Evolutionary conservation across 2,113 vertebrate genomes (phyloP), one percentile per base, ranked within the genome.

Genomic region (Megaceryle torquata): DNA sequence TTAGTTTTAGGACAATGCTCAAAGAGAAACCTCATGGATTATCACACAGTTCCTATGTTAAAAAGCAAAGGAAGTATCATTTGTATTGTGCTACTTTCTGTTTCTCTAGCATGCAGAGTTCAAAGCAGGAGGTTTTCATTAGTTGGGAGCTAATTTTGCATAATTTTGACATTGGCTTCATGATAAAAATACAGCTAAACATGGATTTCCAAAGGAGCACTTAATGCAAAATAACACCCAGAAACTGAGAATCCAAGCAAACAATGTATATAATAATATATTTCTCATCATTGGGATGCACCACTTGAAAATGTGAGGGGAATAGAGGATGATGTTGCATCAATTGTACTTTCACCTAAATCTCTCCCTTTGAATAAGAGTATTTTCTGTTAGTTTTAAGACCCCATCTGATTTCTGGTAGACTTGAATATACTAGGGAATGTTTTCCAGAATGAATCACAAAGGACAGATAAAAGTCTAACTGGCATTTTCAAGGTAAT

Each of bases 241-340:
- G 31, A 93, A 82, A 39, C 10, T 28, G 54, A 69, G 50, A 93
- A 50, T 61, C 15, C 8, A 51, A 69, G 57, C 18, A 68, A 78
- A 21, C 5, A 37, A 28, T 0, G 1, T 44, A 19, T 15, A 6
- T 25, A 68, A 53, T 5, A 37, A 1, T 31, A 8, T 24, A 69
- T 61, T 77, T 80, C 50, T 86, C 19, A 56, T 60, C n/a, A 35
- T 3, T 65, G 59, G 41, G 21, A 81, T 5, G 13, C 18, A 86
- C 74, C 14, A 29, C 0, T 13, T n/a, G n/a, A 72, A 81, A 91
- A 76, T 31, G 14, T 64, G 46, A 85, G 4, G 12, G 35, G 20
- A 82, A 63, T 2, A 68, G 43, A 60, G 13, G 10, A 3, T 26
- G 11, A 39, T 29, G 15, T n/a, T 70, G 35, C 2, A 67, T 35